phyloP scores from a whole-genome alignment of 2,888 invertebrate genomes.

The Malthinus flaveolus region DNA sequence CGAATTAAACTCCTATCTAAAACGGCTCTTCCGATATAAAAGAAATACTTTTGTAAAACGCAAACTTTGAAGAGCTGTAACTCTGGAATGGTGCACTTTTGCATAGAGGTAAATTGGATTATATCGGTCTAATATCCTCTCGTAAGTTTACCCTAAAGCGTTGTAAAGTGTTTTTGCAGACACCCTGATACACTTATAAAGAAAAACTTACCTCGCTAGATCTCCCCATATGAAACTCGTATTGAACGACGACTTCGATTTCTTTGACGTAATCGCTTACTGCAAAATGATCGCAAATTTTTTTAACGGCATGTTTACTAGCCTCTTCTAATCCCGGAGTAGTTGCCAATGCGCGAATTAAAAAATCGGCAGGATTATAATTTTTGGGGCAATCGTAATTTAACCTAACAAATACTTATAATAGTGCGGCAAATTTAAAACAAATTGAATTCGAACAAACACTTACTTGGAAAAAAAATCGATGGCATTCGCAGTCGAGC shows the following conservation, averaged over 20 bases:
- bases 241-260: conserved; percentile 72
- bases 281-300: conserved; percentile 77
- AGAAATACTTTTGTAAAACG: too few relatives aligned
- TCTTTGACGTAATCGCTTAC: conserved; percentile 78
- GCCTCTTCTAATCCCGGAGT: conserved; percentile 76
- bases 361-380: conserved; percentile 90
- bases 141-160: too few relatives aligned
- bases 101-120: too few relatives aligned
- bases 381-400: conserved; percentile 78
- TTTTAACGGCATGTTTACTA: conserved; percentile 69
- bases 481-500: conserved; percentile 66
- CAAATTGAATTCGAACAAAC: too few relatives aligned
- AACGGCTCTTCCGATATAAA: too few relatives aligned
- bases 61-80: too few relatives aligned
- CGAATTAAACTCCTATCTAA: too few relatives aligned
- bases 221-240: conserved; percentile 69
- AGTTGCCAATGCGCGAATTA: conserved; percentile 80
- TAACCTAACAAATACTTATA: conserved; percentile 55
- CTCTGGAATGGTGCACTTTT: too few relatives aligned
- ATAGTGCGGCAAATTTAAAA: background rate
- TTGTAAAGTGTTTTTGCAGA: too few relatives aligned
- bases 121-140: too few relatives aligned
- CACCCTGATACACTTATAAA: too few relatives aligned
- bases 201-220: conserved; percentile 58
- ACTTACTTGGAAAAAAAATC: conserved; percentile 70